A percentile compares a stretch with the other conserved stretches of the same genome.
phyloP scores from a whole-genome alignment of 2,888 invertebrate genomes.

The Thecophora atra region DNA sequence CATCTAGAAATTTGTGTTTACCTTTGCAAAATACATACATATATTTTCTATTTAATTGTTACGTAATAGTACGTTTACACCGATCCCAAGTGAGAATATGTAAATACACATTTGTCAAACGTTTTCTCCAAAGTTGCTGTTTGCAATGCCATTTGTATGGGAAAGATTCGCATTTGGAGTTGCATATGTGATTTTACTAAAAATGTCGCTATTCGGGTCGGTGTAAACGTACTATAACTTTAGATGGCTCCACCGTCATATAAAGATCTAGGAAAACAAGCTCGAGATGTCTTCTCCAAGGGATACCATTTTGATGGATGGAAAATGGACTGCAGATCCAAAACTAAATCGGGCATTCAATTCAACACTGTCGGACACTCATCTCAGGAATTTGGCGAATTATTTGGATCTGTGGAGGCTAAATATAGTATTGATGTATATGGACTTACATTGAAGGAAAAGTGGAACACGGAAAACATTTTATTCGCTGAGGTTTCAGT shows the following conservation, averaged over 20 bases:
- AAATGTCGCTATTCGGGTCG: no score
- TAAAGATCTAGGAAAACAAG: slow-evolving; percentile 95
- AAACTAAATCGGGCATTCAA: slow-evolving; percentile 92
- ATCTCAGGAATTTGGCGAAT: slow-evolving; percentile 92
- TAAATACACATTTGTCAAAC: no score
- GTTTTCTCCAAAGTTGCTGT: no score
- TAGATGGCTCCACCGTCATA: slow-evolving; percentile 93
- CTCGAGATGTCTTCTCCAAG: slow-evolving; percentile 94
- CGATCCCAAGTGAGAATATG: no score
- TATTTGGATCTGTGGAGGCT: slow-evolving; percentile 89
- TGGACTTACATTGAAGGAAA: slow-evolving; percentile 94
- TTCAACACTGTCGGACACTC: slow-evolving; percentile 92
- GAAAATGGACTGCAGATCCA: slow-evolving; percentile 96
- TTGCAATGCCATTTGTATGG: no score
- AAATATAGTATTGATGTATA: slow-evolving; percentile 92
- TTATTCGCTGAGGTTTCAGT: slow-evolving; percentile 90
- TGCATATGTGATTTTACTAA: no score
- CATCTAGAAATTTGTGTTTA: neutral
- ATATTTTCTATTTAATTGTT: slow-evolving; percentile 3
- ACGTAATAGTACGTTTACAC: no score
- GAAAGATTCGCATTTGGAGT: no score
- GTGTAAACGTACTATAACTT: no score
- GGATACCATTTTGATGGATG: slow-evolving; percentile 97
- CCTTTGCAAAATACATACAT: neutral
- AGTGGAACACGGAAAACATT: slow-evolving; percentile 98